Evolutionary conservation across 2,888 invertebrate genomes (phyloP).

Genomic region (Mythimna impura): DNA sequence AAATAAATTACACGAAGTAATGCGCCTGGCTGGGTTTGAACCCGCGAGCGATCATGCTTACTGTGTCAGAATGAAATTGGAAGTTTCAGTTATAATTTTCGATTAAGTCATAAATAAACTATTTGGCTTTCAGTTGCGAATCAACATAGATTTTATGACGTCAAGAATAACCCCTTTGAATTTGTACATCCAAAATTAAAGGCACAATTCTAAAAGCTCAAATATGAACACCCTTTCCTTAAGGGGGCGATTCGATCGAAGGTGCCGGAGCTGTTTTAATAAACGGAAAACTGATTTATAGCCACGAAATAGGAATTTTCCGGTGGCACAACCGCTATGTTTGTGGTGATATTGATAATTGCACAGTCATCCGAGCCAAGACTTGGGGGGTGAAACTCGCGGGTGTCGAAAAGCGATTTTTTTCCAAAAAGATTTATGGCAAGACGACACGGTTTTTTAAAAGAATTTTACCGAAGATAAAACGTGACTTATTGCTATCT

Average conservation of each 20-base stretch:
- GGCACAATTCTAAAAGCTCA: constrained; percentile 11
- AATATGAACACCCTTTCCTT: constrained; percentile 51
- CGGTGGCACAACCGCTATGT: constrained; percentile 73
- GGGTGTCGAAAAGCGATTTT: constrained; percentile 46
- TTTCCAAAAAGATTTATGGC: constrained; percentile 65
- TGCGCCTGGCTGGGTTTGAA: too few species aligned
- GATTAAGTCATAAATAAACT: neutral
- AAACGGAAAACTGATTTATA: constrained; percentile 87
- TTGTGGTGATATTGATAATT: constrained; percentile 79
- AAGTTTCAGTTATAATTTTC: too few species aligned
- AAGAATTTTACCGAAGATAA: constrained; percentile 50
- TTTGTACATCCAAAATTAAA: neutral
- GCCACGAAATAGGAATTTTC: constrained; percentile 81
- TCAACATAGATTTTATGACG: neutral
- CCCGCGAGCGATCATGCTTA: too few species aligned
- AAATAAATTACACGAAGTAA: too few species aligned
- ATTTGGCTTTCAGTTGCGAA: neutral
- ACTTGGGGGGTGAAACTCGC: constrained; percentile 47
- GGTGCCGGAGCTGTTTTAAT: constrained; percentile 83
- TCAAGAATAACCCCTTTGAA: neutral
- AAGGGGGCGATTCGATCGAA: constrained; percentile 74
- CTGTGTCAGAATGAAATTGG: too few species aligned
- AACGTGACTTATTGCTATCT: constrained; percentile 55
- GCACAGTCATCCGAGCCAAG: constrained; percentile 83
- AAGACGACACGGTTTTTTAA: constrained; percentile 42